These are phyloP conservation scores for Brachionichthys hirsutus DNA, from an alignment of 2,113 vertebrate species.

Conservation along the genomic window DNA sequence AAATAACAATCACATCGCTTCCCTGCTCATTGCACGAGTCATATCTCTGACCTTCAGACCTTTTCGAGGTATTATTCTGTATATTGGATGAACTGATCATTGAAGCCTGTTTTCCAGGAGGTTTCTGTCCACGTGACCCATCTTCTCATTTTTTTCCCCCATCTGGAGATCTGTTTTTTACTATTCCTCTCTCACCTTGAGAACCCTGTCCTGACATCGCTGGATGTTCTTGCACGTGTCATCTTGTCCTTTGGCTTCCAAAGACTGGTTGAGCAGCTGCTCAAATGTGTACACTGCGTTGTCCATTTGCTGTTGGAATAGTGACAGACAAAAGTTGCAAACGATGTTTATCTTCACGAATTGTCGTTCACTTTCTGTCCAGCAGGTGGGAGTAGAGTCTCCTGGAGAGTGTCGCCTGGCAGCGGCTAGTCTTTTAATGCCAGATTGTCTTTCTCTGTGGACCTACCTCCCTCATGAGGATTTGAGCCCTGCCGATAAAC, in stretches of 20 bases:
- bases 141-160: no score
- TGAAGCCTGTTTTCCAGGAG: no score
- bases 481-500: slow-evolving; percentile 93
- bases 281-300: slow-evolving; percentile 92
- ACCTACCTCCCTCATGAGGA: slow-evolving; percentile 94
- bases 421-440: not conserved
- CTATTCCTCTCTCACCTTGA: slow-evolving; percentile 83
- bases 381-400: slow-evolving; percentile 53
- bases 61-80: no score
- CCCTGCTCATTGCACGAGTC: not conserved
- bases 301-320: slow-evolving; percentile 89
- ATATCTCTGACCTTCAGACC: not conserved
- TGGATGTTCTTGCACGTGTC: slow-evolving; percentile 90
- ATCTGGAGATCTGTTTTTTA: no score
- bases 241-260: slow-evolving; percentile 80
- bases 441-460: not conserved
- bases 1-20: not conserved
- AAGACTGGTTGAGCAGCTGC: slow-evolving; percentile 91
- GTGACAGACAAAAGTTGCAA: not conserved
- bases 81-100: no score
- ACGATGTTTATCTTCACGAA: not conserved
- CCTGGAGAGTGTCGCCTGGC: no score
- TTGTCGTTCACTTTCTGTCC: slow-evolving; percentile 23
- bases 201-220: slow-evolving; percentile 90
- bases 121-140: no score